Conservation (phyloP, 64 coral and sea anemone genomes). For the Montipora efflorescens region DNA sequence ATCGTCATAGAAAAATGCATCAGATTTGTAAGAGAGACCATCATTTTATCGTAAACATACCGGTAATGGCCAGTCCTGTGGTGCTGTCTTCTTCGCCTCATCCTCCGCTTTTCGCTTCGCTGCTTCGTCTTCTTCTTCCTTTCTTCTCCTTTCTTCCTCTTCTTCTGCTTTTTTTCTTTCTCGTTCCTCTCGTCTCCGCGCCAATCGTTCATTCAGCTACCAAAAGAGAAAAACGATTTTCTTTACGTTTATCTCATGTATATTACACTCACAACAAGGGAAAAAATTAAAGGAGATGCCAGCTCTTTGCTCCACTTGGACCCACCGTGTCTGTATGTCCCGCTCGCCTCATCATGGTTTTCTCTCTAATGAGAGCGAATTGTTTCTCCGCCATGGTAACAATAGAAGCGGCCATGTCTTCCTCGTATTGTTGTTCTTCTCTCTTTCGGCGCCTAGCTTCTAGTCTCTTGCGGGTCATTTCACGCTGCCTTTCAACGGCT, state of each 20-base stretch:
- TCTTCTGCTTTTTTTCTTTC: constrained; percentile 85
- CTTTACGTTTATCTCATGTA: no score
- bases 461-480: constrained; percentile 75
- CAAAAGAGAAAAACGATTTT: not conserved
- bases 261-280: no score
- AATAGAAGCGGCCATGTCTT: constrained; percentile 92
- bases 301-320: not conserved
- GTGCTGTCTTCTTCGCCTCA: constrained; percentile 23
- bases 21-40: not conserved
- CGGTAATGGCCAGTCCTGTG: constrained; percentile 59
- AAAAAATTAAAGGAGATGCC: not conserved
- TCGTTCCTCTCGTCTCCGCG: constrained; percentile 81
- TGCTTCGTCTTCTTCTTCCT: constrained; percentile 50
- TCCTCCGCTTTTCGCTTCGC: constrained; percentile 14
- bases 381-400: constrained; percentile 96
- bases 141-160: constrained; percentile 47
- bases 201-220: constrained; percentile 93
- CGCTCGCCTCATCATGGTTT: constrained; percentile 87
- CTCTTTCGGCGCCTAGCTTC: constrained; percentile 86
- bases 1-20: not conserved
- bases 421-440: constrained; percentile 93
- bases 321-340: constrained; percentile 87
- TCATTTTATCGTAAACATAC: not conserved
- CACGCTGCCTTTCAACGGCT: constrained; percentile 79
- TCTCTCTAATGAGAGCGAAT: constrained; percentile 92